Evolutionary conservation across 2,888 invertebrate genomes (phyloP).

Genomic region (Tiliacea citrago): DNA sequence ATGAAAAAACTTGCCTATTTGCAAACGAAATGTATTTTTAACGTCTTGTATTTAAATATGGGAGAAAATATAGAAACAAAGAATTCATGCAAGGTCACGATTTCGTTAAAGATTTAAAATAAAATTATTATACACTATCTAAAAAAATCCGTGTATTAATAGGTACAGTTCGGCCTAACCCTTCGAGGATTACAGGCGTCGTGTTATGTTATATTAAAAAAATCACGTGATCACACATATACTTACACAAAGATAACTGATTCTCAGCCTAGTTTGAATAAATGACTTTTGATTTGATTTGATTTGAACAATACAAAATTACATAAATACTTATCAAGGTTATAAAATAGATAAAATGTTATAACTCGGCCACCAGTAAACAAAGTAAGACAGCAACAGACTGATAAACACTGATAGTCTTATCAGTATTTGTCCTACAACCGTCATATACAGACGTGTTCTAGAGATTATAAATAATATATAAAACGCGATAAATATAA

Average conservation of each 20-base stretch:
- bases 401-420: constrained; percentile 43
- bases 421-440: constrained; percentile 49
- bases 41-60: neutral
- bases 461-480: neutral
- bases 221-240: neutral
- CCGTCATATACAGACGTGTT: constrained; percentile 15
- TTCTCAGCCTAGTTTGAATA: too few relatives aligned
- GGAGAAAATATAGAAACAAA: neutral
- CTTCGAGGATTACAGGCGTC: too few relatives aligned
- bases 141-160: neutral
- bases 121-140: neutral
- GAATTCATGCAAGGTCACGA: neutral
- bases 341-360: constrained; percentile 28
- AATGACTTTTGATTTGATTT: too few relatives aligned
- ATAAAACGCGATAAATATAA: constrained; percentile 10
- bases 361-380: constrained; percentile 36
- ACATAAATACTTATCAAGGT: constrained; percentile 32
- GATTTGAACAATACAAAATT: constrained; percentile 26
- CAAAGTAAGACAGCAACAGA: constrained; percentile 31
- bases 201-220: neutral
- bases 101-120: neutral
- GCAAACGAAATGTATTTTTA: neutral
- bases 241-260: constrained; percentile 6
- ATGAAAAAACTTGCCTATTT: neutral
- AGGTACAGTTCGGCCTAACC: too few relatives aligned